Evolutionary conservation across 2,113 vertebrate genomes (phyloP).

Genomic region (Ictalurus punctatus): DNA sequence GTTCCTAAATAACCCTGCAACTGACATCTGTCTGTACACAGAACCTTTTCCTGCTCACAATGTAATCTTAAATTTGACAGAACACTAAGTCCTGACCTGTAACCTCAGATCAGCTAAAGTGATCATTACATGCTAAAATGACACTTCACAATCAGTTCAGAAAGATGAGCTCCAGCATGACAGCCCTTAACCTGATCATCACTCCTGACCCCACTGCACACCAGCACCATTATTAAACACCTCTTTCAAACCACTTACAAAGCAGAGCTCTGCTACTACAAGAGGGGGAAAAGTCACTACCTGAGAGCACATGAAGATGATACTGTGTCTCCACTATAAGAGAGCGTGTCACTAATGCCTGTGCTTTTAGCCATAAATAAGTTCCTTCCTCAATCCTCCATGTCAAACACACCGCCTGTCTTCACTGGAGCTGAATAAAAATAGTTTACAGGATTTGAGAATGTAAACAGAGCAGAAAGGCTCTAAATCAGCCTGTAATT

Average conservation of each 20-base stretch:
- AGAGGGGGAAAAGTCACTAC: constrained; percentile 5
- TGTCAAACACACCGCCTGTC: constrained; percentile 11
- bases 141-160: background rate
- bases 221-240: background rate
- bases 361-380: constrained; percentile 12
- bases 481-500: constrained; percentile 39
- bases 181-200: background rate
- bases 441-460: constrained; percentile 27
- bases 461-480: constrained; percentile 40
- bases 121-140: constrained; percentile 9
- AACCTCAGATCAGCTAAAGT: background rate
- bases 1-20: background rate
- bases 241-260: background rate
- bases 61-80: background rate
- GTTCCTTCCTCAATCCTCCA: constrained; percentile 17
- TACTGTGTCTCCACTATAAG: background rate
- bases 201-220: background rate
- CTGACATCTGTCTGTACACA: background rate
- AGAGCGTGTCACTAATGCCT: background rate
- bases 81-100: background rate
- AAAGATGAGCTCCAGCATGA: background rate
- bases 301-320: background rate
- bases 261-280: background rate
- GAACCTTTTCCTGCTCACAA: background rate
- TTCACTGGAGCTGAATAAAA: constrained; percentile 6